Conservation (phyloP, 2,113 vertebrate species). For the Dasyornis broadbenti region DNA sequence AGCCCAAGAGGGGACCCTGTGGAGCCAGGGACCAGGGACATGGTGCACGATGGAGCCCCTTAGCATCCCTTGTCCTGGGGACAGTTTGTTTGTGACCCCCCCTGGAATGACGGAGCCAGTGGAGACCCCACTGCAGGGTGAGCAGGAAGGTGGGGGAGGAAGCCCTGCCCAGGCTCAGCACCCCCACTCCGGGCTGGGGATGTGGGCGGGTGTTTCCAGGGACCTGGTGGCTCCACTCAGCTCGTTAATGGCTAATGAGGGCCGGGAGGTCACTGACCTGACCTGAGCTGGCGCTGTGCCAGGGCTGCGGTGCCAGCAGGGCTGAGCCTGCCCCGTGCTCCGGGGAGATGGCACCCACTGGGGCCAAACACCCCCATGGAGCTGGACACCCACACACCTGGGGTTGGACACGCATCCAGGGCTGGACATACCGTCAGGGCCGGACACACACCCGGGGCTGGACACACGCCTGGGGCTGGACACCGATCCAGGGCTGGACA, state of each 20-base stretch:
- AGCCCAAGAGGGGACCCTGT: rapidly evolving
- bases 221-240: not conserved
- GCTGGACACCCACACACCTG: not conserved
- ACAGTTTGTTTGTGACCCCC: not conserved
- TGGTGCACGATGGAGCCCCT: not conserved
- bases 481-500: not conserved
- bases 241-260: not conserved
- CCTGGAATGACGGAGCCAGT: not conserved
- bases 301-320: rapidly evolving
- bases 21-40: not conserved
- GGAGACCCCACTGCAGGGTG: rapidly evolving
- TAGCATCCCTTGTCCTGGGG: rapidly evolving
- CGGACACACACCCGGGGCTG: not conserved
- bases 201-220: rapidly evolving
- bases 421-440: too few relatives aligned
- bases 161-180: not conserved
- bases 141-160: not conserved
- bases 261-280: not conserved
- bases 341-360: rapidly evolving
- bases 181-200: rapidly evolving
- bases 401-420: not conserved
- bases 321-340: not conserved
- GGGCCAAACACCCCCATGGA: rapidly evolving
- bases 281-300: rapidly evolving
- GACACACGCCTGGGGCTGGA: not conserved